These are phyloP conservation scores for Sebastes iracundus DNA, from an alignment of 2,797 vertebrate species.

Conservation along the genomic window DNA sequence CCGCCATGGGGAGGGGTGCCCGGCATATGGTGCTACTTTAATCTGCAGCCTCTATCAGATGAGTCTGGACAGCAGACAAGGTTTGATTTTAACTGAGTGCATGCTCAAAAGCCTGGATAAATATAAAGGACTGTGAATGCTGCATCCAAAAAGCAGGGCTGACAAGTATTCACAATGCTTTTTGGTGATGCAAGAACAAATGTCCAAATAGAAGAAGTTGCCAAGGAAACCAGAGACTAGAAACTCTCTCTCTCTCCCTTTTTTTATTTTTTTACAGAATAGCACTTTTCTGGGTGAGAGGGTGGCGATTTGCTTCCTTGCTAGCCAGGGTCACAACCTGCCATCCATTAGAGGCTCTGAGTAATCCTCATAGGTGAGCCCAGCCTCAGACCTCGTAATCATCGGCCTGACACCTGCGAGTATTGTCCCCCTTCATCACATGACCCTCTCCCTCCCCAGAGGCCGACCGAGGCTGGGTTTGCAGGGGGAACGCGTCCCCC, in stretches of 20 bases:
- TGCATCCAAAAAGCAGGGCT: background rate
- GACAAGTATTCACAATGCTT: background rate
- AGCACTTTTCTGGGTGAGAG: constrained; percentile 33
- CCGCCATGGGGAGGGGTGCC: constrained; percentile 12
- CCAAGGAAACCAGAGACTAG: constrained; percentile 60
- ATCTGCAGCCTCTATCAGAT: constrained; percentile 57
- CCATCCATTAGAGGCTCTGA: constrained; percentile 54
- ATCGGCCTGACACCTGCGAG: constrained; percentile 61
- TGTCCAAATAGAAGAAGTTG: constrained; percentile 55
- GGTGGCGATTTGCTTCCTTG: constrained; percentile 36
- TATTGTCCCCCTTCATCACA: constrained; percentile 61
- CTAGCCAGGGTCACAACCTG: constrained; percentile 37
- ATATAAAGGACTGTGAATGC: background rate
- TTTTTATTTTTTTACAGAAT: constrained; percentile 10
- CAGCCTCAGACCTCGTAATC: constrained; percentile 52
- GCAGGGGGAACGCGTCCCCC: constrained; percentile 18
- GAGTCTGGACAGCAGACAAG: constrained; percentile 21
- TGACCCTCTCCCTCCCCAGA: constrained; percentile 37
- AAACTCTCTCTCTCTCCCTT: background rate
- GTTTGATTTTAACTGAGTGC: constrained; percentile 34
- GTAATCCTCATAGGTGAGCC: constrained; percentile 64
- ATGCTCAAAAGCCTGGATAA: background rate
- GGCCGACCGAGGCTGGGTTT: background rate
- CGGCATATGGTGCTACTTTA: constrained; percentile 66
- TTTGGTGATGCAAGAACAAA: background rate